Conservation (phyloP, 2,113 vertebrate genomes). For the Corythornis madagascariensis region DNA sequence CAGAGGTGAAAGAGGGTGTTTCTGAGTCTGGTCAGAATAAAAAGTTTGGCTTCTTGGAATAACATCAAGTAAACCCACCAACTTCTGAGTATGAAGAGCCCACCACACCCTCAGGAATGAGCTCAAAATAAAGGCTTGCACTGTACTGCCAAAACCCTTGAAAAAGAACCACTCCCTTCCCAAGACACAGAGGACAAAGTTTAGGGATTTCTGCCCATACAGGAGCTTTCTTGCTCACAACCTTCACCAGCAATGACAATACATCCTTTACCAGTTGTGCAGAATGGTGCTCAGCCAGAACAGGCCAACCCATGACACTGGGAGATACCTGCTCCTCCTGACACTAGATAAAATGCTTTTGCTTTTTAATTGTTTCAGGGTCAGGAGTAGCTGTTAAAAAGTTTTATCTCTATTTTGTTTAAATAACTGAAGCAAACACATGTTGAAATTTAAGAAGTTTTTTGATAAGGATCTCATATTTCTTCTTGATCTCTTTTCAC, state of each 20-base stretch:
- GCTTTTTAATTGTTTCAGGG: background rate
- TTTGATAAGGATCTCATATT: background rate
- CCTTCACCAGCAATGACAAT: accelerated
- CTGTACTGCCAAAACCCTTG: accelerated
- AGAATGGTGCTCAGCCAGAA: background rate
- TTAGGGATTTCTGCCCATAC: background rate
- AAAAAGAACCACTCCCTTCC: background rate
- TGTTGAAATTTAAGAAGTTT: background rate
- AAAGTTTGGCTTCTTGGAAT: background rate
- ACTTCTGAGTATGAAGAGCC: background rate
- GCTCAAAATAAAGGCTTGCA: background rate
- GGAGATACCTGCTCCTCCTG: background rate
- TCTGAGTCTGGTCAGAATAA: conserved; percentile 60
- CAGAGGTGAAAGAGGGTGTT: conserved; percentile 62
- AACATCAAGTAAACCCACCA: background rate
- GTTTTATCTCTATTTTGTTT: background rate
- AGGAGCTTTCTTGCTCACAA: background rate
- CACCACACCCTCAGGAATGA: background rate
- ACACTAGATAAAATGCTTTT: background rate
- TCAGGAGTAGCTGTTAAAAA: background rate
- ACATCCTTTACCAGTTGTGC: background rate
- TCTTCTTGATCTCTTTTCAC: background rate
- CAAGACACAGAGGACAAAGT: background rate
- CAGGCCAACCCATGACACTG: accelerated
- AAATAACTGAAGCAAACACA: background rate